Evolutionary conservation across 2,113 vertebrate genomes (phyloP).

Genomic region (Elaphurus davidianus): DNA sequence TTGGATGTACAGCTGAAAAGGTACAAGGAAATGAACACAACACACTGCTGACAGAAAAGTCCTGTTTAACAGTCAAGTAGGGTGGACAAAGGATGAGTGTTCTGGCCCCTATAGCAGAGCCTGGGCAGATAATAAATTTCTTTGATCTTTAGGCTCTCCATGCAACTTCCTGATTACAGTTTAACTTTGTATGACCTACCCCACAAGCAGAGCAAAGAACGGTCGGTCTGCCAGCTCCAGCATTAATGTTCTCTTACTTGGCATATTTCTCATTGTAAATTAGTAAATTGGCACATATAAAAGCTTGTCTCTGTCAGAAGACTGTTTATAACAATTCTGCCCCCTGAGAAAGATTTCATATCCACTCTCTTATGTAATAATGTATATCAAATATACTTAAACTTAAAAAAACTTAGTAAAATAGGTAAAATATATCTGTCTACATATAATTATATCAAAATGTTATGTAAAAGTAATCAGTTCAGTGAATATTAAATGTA

Average conservation of each 20-base stretch:
- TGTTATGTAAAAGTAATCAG: background rate
- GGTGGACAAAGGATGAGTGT: background rate
- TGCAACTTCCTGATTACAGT: background rate
- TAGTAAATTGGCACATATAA: slow-evolving; percentile 43
- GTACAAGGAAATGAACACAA: background rate
- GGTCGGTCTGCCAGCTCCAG: background rate
- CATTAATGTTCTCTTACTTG: background rate
- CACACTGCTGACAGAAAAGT: background rate
- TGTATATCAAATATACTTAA: too few relatives aligned
- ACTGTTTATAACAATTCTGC: background rate
- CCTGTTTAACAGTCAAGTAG: background rate
- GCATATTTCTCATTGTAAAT: background rate
- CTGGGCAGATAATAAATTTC: background rate
- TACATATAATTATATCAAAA: background rate
- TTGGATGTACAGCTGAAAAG: background rate
- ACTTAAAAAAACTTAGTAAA: too few relatives aligned
- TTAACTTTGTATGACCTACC: background rate
- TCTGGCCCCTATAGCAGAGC: background rate
- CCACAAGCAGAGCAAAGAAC: background rate
- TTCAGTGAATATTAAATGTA: background rate
- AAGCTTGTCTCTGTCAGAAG: slow-evolving; percentile 7
- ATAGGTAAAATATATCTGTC: too few relatives aligned
- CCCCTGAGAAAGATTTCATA: background rate
- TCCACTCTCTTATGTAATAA: too few relatives aligned
- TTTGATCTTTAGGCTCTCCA: background rate